Conservation (phyloP, 2,797 vertebrate species). For the Sebastes paucispinis region DNA sequence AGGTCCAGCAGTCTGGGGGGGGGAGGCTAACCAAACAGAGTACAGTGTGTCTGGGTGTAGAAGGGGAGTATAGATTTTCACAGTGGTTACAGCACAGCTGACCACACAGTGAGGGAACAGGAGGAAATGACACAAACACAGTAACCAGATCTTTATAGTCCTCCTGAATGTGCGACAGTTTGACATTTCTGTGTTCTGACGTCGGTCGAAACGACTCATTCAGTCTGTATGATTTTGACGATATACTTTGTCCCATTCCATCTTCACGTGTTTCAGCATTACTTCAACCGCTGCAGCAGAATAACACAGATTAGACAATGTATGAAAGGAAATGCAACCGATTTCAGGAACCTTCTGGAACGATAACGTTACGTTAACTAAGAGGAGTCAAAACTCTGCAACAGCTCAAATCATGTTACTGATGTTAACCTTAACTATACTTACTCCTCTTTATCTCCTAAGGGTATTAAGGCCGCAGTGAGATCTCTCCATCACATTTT, state of each 20-base stretch:
- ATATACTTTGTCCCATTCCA: too few relatives aligned
- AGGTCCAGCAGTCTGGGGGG: not conserved
- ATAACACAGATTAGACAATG: not conserved
- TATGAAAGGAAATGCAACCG: not conserved
- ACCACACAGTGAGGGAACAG: slow-evolving; percentile 47
- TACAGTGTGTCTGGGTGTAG: slow-evolving; percentile 11
- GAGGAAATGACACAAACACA: slow-evolving; percentile 43
- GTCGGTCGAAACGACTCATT: not conserved
- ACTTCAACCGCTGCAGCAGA: not conserved
- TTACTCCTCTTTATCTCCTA: too few relatives aligned
- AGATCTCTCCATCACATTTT: too few relatives aligned
- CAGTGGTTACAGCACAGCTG: slow-evolving; percentile 35
- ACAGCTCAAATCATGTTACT: too few relatives aligned
- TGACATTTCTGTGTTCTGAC: not conserved
- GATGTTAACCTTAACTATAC: too few relatives aligned
- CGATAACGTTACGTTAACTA: too few relatives aligned
- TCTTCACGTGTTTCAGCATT: not conserved
- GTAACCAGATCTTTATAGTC: slow-evolving; percentile 38
- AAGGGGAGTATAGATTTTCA: slow-evolving; percentile 36
- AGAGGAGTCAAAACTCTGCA: too few relatives aligned
- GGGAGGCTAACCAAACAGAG: slow-evolving; percentile 8
- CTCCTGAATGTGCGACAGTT: slow-evolving; percentile 1
- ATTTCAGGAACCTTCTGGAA: not conserved
- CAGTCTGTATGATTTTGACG: not conserved
- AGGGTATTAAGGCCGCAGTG: too few relatives aligned